Conservation (phyloP, 2,113 vertebrate genomes). For the Coryphaenoides rupestris region DNA sequence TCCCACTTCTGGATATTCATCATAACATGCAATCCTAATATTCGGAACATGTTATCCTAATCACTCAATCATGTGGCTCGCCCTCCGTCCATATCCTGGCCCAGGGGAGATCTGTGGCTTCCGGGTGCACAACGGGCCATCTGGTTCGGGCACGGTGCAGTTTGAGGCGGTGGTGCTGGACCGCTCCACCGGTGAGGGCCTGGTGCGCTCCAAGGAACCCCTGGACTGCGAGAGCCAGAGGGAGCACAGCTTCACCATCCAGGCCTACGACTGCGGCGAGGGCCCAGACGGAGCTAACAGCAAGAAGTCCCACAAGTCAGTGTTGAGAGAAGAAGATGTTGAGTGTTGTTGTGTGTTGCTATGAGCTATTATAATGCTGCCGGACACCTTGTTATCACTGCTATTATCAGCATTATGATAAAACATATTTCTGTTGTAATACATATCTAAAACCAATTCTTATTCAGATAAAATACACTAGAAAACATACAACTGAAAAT, state of each 20-base stretch:
- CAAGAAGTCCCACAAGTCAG: conserved; percentile 99
- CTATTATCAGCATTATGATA: too few relatives aligned
- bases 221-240: conserved; percentile 95
- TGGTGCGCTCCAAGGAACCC: conserved; percentile 92
- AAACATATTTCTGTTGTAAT: too few relatives aligned
- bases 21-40: not conserved
- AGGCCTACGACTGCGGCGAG: conserved; percentile 97
- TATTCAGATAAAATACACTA: too few relatives aligned
- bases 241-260: conserved; percentile 97
- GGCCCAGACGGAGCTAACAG: conserved; percentile 91
- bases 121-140: conserved; percentile 82
- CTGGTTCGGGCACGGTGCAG: conserved; percentile 83
- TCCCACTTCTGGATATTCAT: not conserved
- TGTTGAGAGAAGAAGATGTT: not conserved
- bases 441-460: too few relatives aligned
- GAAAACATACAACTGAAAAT: too few relatives aligned
- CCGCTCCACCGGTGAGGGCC: conserved; percentile 92
- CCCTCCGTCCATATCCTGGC: not conserved
- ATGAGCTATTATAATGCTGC: too few relatives aligned
- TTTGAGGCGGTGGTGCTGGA: conserved; percentile 97
- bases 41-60: too few relatives aligned
- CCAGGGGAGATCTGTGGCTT: conserved; percentile 97
- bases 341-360: not conserved
- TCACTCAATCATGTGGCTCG: not conserved
- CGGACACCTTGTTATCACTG: too few relatives aligned